Base-by-base conservation (phyloP, 2,797 vertebrate genomes). In the Enteromius anoplus region DNA sequence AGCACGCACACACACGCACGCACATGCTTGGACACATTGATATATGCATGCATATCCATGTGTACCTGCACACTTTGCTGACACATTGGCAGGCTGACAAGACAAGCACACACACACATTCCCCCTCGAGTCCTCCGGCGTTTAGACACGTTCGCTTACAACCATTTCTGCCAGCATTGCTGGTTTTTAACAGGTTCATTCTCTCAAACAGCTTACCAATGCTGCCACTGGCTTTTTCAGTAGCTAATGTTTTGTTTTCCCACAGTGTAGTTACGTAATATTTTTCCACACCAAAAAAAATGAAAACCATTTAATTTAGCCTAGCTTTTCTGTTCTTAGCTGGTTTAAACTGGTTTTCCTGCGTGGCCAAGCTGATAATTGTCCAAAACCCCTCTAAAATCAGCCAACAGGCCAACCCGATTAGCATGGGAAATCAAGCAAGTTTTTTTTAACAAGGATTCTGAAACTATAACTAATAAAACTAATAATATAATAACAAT, bases 1-100 rank as follows among this genome's bases (percentile, higher is more conserved):
- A 78, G 88, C 83, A 84, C 73, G 66, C 82, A 49, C 68, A 78
- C 69, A 77, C 83, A 84, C 73, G 66, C 82, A 49, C 68, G 73
- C 69, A 77, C 55, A 23, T 34, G 81, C 32, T 49, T 47, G 65
- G 69, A 73, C 60, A 81, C 42, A 79, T 21, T 45, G 19, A 75
- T 76, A 49, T 42, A 71, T 72, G 66, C 83, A 82, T 60, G 82
- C 51, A 78, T 17, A 26, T n/a, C 76, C n/a, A 69, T 76, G 62
- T 77, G 75, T 42, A 70, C 66, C 37, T 62, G 55, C 73, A 84
- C 21, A 83, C 80, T 62, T 53, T 58, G 66, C 72, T 85, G 85
- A 80, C 81, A 83, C 81, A 65, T 75, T 69, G 77, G 73, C 55
- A 85, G 66, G 45, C 68, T 10, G 12, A 53, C 66, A 53, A 71